A percentile compares a stretch with the other conserved stretches of the same genome.
Evolutionary conservation across 2,113 vertebrate species (phyloP).

Genomic region (Vombatus ursinus): DNA sequence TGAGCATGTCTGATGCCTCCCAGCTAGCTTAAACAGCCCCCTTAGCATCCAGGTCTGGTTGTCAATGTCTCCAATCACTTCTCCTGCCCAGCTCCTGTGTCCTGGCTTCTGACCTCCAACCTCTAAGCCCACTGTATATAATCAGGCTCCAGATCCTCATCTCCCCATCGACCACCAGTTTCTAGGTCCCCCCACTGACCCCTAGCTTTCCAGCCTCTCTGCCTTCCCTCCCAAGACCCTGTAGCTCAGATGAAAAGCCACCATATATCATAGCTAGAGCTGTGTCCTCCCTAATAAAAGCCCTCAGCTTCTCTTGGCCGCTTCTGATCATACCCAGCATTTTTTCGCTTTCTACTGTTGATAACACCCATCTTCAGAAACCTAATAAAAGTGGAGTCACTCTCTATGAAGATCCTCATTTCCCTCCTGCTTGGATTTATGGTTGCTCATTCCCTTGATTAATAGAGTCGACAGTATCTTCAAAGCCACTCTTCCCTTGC

Average conservation of each 20-base stretch:
- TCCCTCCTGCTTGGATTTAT: slow-evolving; percentile 56
- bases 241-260: not conserved
- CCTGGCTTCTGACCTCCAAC: not conserved
- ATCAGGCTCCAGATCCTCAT: too few species aligned
- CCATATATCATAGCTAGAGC: not conserved
- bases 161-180: not conserved
- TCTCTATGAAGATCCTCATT: slow-evolving; percentile 47
- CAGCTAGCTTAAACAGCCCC: not conserved
- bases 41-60: not conserved
- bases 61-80: not conserved
- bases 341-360: not conserved
- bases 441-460: slow-evolving; percentile 60
- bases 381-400: not conserved
- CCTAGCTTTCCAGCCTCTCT: not conserved
- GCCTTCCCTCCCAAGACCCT: not conserved
- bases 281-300: not conserved
- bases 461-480: slow-evolving; percentile 54
- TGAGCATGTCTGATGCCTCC: not conserved
- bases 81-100: not conserved
- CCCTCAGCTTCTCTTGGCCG: not conserved
- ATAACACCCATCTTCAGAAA: not conserved
- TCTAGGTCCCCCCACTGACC: not conserved
- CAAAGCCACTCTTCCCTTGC: slow-evolving; percentile 49
- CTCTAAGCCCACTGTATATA: too few species aligned
- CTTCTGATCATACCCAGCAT: not conserved